phyloP scores from a whole-genome alignment of 2,888 invertebrate genomes.

The Noctuana brunneofusca region DNA sequence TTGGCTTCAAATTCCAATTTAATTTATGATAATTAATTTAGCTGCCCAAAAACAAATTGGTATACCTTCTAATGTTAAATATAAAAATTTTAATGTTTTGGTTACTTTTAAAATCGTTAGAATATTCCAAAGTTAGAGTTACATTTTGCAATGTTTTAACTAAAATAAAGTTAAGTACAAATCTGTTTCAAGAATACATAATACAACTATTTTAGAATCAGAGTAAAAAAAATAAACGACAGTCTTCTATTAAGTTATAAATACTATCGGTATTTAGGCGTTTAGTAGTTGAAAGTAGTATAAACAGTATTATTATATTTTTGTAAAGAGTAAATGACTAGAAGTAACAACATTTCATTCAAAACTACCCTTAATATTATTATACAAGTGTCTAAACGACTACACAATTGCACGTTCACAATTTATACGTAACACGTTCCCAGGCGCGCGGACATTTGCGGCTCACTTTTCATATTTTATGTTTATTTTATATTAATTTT shows the following conservation, averaged over 20 bases:
- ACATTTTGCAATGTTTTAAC: background rate
- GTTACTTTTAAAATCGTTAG: no score
- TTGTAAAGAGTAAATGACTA: slow-evolving; percentile 19
- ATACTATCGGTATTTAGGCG: background rate
- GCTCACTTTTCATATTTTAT: no score
- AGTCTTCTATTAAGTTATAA: slow-evolving; percentile 10
- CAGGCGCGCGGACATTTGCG: background rate
- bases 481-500: no score
- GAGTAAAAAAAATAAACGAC: background rate
- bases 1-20: background rate
- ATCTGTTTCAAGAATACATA: background rate
- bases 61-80: background rate
- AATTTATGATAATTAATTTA: background rate
- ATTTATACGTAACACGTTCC: background rate
- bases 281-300: background rate
- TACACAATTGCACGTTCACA: background rate
- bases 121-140: background rate
- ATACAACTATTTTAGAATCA: background rate
- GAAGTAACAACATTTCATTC: slow-evolving; percentile 13
- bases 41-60: background rate
- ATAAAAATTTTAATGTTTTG: background rate
- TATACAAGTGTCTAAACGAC: slow-evolving; percentile 1
- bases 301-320: background rate
- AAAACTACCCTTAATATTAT: slow-evolving; percentile 12
- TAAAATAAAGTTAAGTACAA: background rate